Evolutionary conservation across 2,113 vertebrate genomes (phyloP), one percentile per base, ranked within the genome.

Genomic region (Pogonocichla stellata): DNA sequence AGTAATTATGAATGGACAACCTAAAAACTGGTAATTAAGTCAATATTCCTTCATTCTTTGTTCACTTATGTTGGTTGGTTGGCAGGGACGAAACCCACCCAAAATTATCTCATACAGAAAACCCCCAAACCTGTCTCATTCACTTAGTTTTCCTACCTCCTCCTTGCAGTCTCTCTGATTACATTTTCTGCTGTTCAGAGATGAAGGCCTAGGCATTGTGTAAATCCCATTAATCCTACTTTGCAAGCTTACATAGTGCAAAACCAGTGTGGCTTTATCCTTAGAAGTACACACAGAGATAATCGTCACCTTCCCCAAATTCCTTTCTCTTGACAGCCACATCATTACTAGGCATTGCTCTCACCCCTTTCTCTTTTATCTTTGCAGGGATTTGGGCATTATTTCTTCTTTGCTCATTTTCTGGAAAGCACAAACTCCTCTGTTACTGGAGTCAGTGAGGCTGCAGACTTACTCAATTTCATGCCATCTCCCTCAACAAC

Each of bases 201-300:
- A 95, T 54, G 45, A 81, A 91, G 73, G 54, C 58, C 94, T 69
- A 85, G 61, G 66, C 33, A 75, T 29, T 91, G 56, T 45, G 15
- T 64, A 90, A 95, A 2, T 53, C 18, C 48, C 69, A 79, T 48
- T 85, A 91, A 95, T 79, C 78, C 84, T 92, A 65, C 42, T 95
- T 85, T 73, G 58, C 58, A 90, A 93, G 90, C 61, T 87, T 89
- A 81, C 53, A 67, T 18, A 74, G 53, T 1, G 0, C 73, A 91
- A 80, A 95, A 64, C 33, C 36, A 72, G 8, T n/a, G 25, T 17
- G 9, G 14, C 45, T 92, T 92, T 87, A 94, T 62, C 48, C 64
- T 50, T 47, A 72, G n/a, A 85, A 69, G 88, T 14, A 48, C 33
- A 54, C 38, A 54, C 42, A 80, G n/a, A 84, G 34, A 61, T 81